Percentiles rank a stretch among this genome's conserved stretches.
These are phyloP conservation scores for Caenorhabditis doughertyi DNA, from an alignment of 2,888 invertebrate species.

Conservation along the genomic window DNA sequence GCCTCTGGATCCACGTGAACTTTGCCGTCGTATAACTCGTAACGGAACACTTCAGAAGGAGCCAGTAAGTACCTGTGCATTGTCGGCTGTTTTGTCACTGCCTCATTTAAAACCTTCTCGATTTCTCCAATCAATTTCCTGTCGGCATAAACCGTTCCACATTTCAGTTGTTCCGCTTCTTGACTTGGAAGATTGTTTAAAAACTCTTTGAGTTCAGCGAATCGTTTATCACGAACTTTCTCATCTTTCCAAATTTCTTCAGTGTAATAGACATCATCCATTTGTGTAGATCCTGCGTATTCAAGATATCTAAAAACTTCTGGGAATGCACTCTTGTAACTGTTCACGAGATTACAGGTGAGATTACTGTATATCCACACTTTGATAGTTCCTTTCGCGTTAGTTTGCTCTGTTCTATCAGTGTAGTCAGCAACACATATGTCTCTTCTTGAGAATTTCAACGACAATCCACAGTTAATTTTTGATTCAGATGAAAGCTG, in stretches of 20 bases:
- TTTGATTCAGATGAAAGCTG: slow-evolving; percentile 76
- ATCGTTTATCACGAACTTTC: slow-evolving; percentile 47
- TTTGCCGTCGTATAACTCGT: slow-evolving; percentile 70
- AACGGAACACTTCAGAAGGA: slow-evolving; percentile 34
- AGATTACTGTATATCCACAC: slow-evolving; percentile 70
- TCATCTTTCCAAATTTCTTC: slow-evolving; percentile 87
- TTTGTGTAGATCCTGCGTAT: neutral
- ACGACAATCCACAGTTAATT: slow-evolving; percentile 91
- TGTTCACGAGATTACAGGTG: slow-evolving; percentile 85
- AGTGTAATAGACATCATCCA: slow-evolving; percentile 87
- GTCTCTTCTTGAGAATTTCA: slow-evolving; percentile 91
- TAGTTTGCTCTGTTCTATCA: slow-evolving; percentile 85
- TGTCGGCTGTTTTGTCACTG: neutral
- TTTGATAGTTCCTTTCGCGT: slow-evolving; percentile 11
- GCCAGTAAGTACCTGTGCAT: slow-evolving; percentile 5
- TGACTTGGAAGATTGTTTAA: slow-evolving; percentile 85
- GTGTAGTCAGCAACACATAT: slow-evolving; percentile 88
- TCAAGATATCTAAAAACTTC: slow-evolving; percentile 87
- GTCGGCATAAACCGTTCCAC: slow-evolving; percentile 88
- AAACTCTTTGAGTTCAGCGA: slow-evolving; percentile 86
- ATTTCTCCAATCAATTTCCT: slow-evolving; percentile 85
- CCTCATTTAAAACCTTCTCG: slow-evolving; percentile 9
- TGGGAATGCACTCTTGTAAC: slow-evolving; percentile 89
- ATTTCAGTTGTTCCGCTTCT: slow-evolving; percentile 86
- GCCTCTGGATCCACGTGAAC: slow-evolving; percentile 87